A percentile compares a stretch with the other conserved stretches of the same genome.
These are phyloP conservation scores for Eristalis pertinax DNA, from an alignment of 2,888 invertebrate genomes.

Conservation along the genomic window DNA sequence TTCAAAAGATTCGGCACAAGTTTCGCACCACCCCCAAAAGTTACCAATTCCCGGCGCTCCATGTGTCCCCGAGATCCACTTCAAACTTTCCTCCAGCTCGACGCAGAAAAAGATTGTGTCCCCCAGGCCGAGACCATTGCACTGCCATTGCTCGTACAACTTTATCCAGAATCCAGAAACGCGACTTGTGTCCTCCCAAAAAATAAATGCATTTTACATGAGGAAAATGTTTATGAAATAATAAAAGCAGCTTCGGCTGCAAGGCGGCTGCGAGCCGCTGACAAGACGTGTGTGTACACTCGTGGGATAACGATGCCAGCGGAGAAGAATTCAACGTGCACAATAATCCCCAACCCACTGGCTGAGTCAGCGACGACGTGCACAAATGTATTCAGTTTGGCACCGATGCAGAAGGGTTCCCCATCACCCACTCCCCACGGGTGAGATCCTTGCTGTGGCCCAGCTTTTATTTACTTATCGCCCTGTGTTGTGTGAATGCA, in stretches of 20 bases:
- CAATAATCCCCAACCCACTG: neutral
- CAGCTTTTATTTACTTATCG: slow-evolving; percentile 22
- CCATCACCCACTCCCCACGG: neutral
- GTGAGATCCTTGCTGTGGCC: slow-evolving; percentile 1
- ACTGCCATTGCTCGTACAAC: neutral
- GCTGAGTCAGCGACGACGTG: neutral
- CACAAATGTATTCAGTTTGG: slow-evolving; percentile 10
- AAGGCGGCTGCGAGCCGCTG: neutral
- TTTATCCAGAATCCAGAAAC: slow-evolving; percentile 2
- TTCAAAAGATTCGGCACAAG: neutral
- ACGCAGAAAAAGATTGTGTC: neutral
- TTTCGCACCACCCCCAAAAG: neutral
- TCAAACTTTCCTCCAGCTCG: neutral
- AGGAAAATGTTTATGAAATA: slow-evolving; percentile 24
- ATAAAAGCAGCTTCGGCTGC: slow-evolving; percentile 3
- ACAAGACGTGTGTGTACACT: neutral
- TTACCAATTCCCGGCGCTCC: neutral
- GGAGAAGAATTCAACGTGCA: slow-evolving; percentile 11
- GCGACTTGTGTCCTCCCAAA: slow-evolving; percentile 11
- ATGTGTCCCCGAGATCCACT: neutral
- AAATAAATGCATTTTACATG: slow-evolving; percentile 42
- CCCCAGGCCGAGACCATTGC: neutral
- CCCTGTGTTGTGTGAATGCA: slow-evolving; percentile 13
- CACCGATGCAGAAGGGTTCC: neutral
- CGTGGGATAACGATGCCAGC: neutral